Evolutionary conservation across 2,113 vertebrate species (phyloP).

Genomic region (Daubentonia madagascariensis): DNA sequence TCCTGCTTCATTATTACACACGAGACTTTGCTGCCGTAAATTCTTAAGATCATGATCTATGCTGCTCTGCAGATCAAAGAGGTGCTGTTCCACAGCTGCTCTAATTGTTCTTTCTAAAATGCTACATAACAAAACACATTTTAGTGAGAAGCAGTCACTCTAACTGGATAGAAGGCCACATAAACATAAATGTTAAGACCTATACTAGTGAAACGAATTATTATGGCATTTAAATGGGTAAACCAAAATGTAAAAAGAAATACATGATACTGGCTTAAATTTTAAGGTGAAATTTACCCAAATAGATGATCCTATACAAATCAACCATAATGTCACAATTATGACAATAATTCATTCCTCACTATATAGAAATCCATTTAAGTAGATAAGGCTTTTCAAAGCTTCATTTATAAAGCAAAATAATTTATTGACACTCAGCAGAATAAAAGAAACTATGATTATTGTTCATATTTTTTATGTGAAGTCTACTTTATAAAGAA

Average conservation of each 20-base stretch:
- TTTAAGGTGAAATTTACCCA: constrained; percentile 9
- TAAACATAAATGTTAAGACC: constrained; percentile 25
- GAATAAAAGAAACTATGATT: background rate
- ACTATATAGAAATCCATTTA: background rate
- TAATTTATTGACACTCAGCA: background rate
- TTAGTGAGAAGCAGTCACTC: constrained; percentile 29
- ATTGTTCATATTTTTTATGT: background rate
- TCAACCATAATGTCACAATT: constrained; percentile 7
- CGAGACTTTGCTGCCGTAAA: constrained; percentile 80
- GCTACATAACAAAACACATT: constrained; percentile 77
- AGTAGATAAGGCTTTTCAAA: background rate
- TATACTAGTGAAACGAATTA: background rate
- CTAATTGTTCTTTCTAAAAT: constrained; percentile 94
- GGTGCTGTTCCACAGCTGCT: constrained; percentile 94
- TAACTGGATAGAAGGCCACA: background rate
- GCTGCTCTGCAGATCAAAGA: constrained; percentile 93
- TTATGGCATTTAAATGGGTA: background rate
- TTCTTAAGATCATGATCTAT: constrained; percentile 89
- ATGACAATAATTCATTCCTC: background rate
- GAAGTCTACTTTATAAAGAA: background rate
- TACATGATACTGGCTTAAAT: background rate
- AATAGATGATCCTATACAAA: background rate
- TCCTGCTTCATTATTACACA: constrained; percentile 81
- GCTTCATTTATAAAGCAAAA: background rate
- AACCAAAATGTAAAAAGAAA: background rate